Conservation (phyloP, 2,888 invertebrate species). For the Mystacides longicornis region DNA sequence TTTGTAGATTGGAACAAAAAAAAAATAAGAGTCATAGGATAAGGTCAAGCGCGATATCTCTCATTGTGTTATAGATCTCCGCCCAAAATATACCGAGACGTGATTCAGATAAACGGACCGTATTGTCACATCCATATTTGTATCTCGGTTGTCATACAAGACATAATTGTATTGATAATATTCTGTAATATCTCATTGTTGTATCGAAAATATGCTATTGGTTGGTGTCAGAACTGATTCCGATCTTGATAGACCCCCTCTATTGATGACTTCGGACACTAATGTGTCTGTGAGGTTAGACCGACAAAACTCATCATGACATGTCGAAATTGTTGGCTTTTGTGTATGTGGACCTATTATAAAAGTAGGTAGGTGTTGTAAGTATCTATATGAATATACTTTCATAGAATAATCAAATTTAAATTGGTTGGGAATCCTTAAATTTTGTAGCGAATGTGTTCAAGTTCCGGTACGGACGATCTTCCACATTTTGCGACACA, state of each 20-base stretch:
- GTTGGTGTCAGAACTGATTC: background rate
- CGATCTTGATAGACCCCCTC: background rate
- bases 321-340: too few species aligned
- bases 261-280: background rate
- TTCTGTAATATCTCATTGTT: background rate
- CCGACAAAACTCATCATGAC: background rate
- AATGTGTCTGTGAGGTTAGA: background rate
- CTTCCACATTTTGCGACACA: too few species aligned
- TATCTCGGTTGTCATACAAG: conserved; percentile 1
- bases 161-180: background rate
- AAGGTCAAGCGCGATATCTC: too few species aligned
- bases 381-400: background rate
- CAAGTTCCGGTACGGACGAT: too few species aligned
- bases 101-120: background rate
- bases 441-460: too few species aligned
- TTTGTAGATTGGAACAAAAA: too few species aligned
- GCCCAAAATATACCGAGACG: background rate
- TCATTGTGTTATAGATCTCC: conserved; percentile 1
- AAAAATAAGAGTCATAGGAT: too few species aligned
- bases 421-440: too few species aligned
- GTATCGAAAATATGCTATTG: background rate
- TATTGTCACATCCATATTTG: conserved; percentile 1
- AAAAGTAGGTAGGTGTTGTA: background rate
- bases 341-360: background rate
- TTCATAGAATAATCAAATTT: background rate